Evolutionary conservation across 2,113 vertebrate genomes (phyloP).

Genomic region (Oryzias curvinotus): DNA sequence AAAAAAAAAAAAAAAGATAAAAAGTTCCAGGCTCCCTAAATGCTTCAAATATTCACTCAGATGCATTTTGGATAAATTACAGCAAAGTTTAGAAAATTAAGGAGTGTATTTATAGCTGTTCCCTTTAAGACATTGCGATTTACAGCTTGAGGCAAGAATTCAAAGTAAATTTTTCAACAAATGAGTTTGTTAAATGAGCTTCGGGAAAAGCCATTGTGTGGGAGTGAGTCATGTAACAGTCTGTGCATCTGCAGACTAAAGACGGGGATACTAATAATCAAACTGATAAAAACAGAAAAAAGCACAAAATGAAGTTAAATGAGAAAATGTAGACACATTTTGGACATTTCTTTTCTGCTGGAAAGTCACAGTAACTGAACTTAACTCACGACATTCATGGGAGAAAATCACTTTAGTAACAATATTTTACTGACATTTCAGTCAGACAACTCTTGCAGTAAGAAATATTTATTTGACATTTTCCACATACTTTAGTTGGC

Average conservation of each 20-base stretch:
- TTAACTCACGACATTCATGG: too few relatives aligned
- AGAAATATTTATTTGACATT: too few relatives aligned
- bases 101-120: neutral
- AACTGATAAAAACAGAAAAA: slow-evolving; percentile 19
- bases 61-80: slow-evolving; percentile 2
- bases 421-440: too few relatives aligned
- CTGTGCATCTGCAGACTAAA: slow-evolving; percentile 14
- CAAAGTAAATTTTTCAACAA: slow-evolving; percentile 16
- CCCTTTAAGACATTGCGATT: neutral
- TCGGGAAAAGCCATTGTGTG: slow-evolving; percentile 24
- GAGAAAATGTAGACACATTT: slow-evolving; percentile 17
- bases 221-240: slow-evolving; percentile 20
- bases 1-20: slow-evolving; percentile 5
- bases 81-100: neutral
- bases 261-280: slow-evolving; percentile 17
- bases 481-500: too few relatives aligned
- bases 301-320: neutral
- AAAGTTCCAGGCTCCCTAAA: neutral
- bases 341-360: neutral
- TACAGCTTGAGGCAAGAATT: slow-evolving; percentile 9
- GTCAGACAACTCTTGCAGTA: too few relatives aligned
- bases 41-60: slow-evolving; percentile 10
- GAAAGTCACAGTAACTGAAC: too few relatives aligned
- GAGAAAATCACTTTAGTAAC: too few relatives aligned
- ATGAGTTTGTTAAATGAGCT: slow-evolving; percentile 22